A percentile compares a stretch with the other conserved stretches of the same genome.
These are phyloP conservation scores for Sorex araneus DNA, from an alignment of 2,113 vertebrate species.

Conservation along the genomic window DNA sequence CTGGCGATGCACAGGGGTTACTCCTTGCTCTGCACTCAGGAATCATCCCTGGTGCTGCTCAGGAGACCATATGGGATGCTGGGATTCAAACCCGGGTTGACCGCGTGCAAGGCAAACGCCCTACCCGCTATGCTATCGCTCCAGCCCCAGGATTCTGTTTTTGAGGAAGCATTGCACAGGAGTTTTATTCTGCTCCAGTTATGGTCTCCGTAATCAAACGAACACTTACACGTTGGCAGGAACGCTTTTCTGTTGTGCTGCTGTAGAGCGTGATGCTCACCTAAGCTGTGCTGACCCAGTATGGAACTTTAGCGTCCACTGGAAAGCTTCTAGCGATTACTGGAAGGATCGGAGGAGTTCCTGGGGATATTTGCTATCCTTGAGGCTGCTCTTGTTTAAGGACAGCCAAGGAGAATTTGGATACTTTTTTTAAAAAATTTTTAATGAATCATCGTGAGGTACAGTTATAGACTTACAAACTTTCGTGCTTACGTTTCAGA, in stretches of 20 bases:
- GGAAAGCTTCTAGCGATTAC: background rate
- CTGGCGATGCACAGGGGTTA: too few relatives aligned
- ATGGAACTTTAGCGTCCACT: background rate
- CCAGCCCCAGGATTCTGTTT: background rate
- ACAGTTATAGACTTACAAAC: too few relatives aligned
- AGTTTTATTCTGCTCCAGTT: background rate
- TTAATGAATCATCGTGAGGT: too few relatives aligned
- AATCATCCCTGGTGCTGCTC: too few relatives aligned
- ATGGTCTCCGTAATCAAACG: background rate
- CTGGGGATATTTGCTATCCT: background rate
- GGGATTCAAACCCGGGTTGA: too few relatives aligned
- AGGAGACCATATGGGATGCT: too few relatives aligned
- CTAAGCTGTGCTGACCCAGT: background rate
- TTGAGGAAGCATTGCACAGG: background rate
- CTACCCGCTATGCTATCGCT: too few relatives aligned
- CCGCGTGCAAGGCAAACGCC: too few relatives aligned
- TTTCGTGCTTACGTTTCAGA: too few relatives aligned
- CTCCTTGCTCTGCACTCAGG: too few relatives aligned
- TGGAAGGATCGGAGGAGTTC: background rate
- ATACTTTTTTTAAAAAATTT: background rate
- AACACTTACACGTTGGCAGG: background rate
- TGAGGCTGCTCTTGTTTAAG: slow-evolving; percentile 29
- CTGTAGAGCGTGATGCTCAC: background rate
- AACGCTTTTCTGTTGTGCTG: background rate
- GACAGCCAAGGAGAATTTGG: background rate